These are phyloP conservation scores for Maniola jurtina DNA, from an alignment of 1,140 invertebrate species.

Conservation along the genomic window DNA sequence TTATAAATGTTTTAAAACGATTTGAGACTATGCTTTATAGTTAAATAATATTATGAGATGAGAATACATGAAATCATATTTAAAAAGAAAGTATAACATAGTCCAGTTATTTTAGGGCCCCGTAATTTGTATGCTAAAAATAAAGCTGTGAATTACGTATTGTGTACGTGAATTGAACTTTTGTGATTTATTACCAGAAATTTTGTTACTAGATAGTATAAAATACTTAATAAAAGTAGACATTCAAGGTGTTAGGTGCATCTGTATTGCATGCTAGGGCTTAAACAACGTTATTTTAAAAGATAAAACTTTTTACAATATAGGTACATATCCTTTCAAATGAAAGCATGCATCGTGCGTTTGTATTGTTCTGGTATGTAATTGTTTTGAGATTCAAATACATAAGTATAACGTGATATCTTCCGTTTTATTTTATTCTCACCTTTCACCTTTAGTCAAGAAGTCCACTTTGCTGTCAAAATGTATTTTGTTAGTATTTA, in stretches of 20 bases:
- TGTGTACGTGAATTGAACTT: neutral
- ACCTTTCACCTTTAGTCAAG: conserved; percentile 55
- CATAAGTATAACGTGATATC: conserved; percentile 30
- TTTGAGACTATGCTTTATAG: too few relatives aligned
- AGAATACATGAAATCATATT: neutral
- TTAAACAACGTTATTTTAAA: conserved; percentile 22
- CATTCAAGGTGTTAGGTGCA: conserved; percentile 23
- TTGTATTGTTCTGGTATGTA: conserved; percentile 15
- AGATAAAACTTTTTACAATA: conserved; percentile 17
- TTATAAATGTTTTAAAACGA: too few relatives aligned
- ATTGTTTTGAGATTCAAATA: conserved; percentile 12
- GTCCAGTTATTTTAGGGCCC: neutral
- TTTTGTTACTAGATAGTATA: neutral
- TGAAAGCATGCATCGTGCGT: conserved; percentile 54
- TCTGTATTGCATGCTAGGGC: conserved; percentile 27
- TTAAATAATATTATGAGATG: neutral
- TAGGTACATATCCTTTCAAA: conserved; percentile 18
- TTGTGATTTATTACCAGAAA: neutral
- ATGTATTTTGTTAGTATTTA: conserved; percentile 55
- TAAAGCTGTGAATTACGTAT: conserved; percentile 14
- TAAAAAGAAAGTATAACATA: neutral
- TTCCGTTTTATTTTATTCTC: conserved; percentile 37
- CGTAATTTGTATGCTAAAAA: conserved; percentile 5
- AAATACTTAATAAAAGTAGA: neutral
- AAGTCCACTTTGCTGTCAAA: conserved; percentile 61